Conservation (phyloP, 2,888 invertebrate species). For the Drosophila leonis region DNA sequence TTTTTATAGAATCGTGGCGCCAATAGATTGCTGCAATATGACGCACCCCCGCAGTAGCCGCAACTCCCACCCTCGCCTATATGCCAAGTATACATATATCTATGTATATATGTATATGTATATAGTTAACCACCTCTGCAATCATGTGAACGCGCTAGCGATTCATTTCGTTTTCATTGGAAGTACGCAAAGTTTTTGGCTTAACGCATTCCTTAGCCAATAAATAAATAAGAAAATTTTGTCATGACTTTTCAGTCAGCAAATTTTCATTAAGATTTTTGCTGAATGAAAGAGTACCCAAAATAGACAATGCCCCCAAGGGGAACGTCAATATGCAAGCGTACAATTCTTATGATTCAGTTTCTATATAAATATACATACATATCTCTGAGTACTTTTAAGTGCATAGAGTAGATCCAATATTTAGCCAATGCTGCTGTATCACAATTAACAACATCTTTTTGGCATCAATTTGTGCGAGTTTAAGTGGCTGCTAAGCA, state of each 20-base stretch:
- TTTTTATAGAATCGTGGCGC: conserved; percentile 76
- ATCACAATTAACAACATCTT: conserved; percentile 57
- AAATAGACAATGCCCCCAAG: conserved; percentile 70
- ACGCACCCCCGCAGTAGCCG: conserved; percentile 24
- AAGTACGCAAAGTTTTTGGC: conserved; percentile 41
- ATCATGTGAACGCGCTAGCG: conserved; percentile 21
- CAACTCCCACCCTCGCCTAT: not conserved
- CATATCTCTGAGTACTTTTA: not conserved
- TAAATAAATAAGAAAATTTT: conserved; percentile 37
- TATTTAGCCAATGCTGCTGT: conserved; percentile 22
- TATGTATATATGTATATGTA: not conserved
- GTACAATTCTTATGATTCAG: conserved; percentile 46
- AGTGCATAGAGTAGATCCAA: not conserved
- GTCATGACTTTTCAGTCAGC: conserved; percentile 41
- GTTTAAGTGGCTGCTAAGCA: conserved; percentile 55
- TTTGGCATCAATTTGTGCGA: conserved; percentile 44
- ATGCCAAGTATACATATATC: not conserved
- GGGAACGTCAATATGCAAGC: conserved; percentile 11
- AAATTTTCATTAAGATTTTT: conserved; percentile 18
- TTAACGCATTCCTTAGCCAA: conserved; percentile 39
- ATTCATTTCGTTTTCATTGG: conserved; percentile 65
- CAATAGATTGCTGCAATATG: conserved; percentile 67
- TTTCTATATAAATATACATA: conserved; percentile 15
- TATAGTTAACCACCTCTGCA: conserved; percentile 9
- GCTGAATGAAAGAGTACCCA: conserved; percentile 58